Evolutionary conservation across 2,797 vertebrate genomes (phyloP), one percentile per base, ranked within the genome.

Genomic region (Syngnathus acus): DNA sequence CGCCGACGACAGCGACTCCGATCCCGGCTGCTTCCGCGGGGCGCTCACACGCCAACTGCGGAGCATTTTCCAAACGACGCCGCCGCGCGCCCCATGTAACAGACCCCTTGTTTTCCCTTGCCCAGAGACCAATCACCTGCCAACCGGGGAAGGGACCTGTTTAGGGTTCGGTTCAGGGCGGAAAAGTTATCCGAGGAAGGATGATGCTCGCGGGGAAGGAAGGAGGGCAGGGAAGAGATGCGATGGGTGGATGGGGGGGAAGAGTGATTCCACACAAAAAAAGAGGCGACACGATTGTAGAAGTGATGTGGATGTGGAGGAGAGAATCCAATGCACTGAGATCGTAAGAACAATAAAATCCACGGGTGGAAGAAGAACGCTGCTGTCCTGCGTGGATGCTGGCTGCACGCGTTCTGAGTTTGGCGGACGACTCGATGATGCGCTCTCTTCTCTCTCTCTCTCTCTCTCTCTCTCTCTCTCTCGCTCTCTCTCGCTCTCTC

Each of bases 31-130:
- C 75, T 78, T 83, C 75, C 74, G 82, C 79, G 80, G 83, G 79
- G 79, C 76, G 82, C 72, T 84, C 81, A 88, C 64, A 83, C 70
- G 74, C 85, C 85, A 67, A 80, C 78, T 59, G 71, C 75, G 65
- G 86, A 88, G 74, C 91, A 92, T 92, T 79, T 89, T 90, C 89
- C 90, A 88, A 70, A 77, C 83, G 79, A 87, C 65, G 77, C 81
- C 77, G 84, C 81, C 77, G 84, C 65, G 86, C 78, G 87, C 87
- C 89, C 91, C 91, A 92, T 92, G 87, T 78, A 87, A 86, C 84
- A 72, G 72, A 69, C 67, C 74, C 64, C 1, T 51, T n/a, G 16
- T 47, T 47, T 47, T 4, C 0, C 3, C 5, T 14, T 47, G 4
- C n/a, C 69, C 70, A 79, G 72, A 75, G 75, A 72, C 71, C 72